phyloP scores from a whole-genome alignment of 2,888 invertebrate genomes.

The Zaprionus lineosus region DNA sequence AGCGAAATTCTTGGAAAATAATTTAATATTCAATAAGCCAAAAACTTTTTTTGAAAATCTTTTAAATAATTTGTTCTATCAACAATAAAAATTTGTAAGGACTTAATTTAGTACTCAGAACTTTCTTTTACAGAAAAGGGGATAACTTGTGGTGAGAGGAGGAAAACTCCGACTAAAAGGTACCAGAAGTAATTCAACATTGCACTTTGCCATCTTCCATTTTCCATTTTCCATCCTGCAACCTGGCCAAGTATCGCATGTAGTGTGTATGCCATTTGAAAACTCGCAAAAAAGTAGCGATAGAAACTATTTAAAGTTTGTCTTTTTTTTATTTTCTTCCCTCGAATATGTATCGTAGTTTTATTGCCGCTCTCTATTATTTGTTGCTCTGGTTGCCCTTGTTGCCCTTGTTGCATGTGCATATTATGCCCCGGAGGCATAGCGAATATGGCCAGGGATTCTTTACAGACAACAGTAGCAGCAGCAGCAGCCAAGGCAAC shows the following conservation, averaged over 20 bases:
- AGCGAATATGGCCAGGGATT: constrained; percentile 38
- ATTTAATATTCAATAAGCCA: too few relatives aligned
- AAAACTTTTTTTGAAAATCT: constrained; percentile 28
- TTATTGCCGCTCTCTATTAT: constrained; percentile 73
- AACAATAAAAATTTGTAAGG: constrained; percentile 67
- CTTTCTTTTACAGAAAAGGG: constrained; percentile 50
- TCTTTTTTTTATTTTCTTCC: constrained; percentile 24
- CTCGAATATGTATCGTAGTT: constrained; percentile 69
- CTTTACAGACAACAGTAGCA: constrained; percentile 40
- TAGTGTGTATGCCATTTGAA: constrained; percentile 31
- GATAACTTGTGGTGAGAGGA: constrained; percentile 16
- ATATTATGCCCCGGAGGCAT: constrained; percentile 75
- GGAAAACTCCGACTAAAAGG: constrained; percentile 33
- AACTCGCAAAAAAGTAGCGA: constrained; percentile 69
- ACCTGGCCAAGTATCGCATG: constrained; percentile 2
- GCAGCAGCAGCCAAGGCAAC: too few relatives aligned
- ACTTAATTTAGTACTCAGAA: constrained; percentile 70
- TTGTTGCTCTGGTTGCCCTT: constrained; percentile 72
- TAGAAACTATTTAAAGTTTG: constrained; percentile 70
- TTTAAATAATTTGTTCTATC: constrained; percentile 62
- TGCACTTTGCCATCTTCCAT: constrained; percentile 19
- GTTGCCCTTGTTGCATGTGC: constrained; percentile 67
- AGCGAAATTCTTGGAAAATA: too few relatives aligned
- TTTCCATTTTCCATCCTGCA: not conserved
- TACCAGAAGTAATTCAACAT: constrained; percentile 76